Base-by-base conservation (phyloP, 2,797 vertebrate species). In the Enteromius unitaeniatus region DNA sequence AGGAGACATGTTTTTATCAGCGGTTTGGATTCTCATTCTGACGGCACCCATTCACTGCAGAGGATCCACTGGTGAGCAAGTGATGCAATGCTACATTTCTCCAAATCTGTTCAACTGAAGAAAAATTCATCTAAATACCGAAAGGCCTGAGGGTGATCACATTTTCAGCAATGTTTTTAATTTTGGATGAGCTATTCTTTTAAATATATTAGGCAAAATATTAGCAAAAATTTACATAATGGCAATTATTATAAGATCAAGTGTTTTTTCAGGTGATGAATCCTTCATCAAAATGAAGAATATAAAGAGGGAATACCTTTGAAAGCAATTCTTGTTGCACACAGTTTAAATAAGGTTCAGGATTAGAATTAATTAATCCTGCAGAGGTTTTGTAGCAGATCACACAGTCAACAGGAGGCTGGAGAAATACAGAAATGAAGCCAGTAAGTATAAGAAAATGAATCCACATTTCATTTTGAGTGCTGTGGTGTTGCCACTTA, bases 271-370 rank as follows among this genome's bases (percentile, higher is more conserved):
- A 28, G 28, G 28, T 28, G 28, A 28, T 28, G 28, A 28, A 28
- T 28, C 28, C 28, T 28, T 28, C 28, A 2, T 28, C 28, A 28
- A 28, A 28, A 28, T 28, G 28, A 28, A 28, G 28, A 28, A 28
- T 28, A 28, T 49, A 15, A 73, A 21, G 28, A 34, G 47, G 9
- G 9, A 73, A 73, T 73, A 73, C 70, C 70, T 73, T 73, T 6
- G 26, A 73, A 3, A 73, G 17, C 1, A 0, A 0, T 31, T 1
- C 26, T 13, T 0, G 70, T 34, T 21, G 0, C 17, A 31, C 51
- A 21, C 70, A 73, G 70, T 34, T 73, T 51, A 73, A 73, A 34
- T 73, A 73, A 51, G 70, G 26, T 51, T 73, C 51, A 11, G 70
- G 17, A 6, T 51, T 73, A 1, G 10, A 9, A 73, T 3, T 2